These are phyloP conservation scores for Drosophila emarginata DNA, from an alignment of 2,888 invertebrate species.

Conservation along the genomic window DNA sequence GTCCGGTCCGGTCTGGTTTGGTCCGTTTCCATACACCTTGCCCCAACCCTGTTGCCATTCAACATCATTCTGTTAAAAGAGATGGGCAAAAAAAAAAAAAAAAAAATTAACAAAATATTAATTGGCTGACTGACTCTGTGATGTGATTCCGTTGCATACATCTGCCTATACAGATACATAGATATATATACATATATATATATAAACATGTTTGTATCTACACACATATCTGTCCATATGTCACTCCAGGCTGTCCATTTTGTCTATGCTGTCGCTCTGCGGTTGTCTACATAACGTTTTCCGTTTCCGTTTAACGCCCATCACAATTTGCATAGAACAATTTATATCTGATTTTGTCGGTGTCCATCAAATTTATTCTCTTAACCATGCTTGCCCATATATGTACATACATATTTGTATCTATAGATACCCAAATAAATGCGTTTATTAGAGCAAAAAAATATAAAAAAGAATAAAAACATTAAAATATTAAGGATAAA, in stretches of 20 bases:
- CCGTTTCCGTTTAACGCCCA: slow-evolving; percentile 57
- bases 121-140: slow-evolving; percentile 62
- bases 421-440: background rate
- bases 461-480: no score
- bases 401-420: background rate
- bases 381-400: background rate
- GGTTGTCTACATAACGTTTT: slow-evolving; percentile 52
- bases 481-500: no score
- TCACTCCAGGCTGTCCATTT: slow-evolving; percentile 22
- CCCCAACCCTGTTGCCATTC: background rate
- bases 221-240: background rate
- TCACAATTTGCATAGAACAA: slow-evolving; percentile 56
- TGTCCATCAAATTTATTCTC: slow-evolving; percentile 11
- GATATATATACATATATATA: background rate
- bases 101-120: slow-evolving; percentile 68
- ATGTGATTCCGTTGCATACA: slow-evolving; percentile 38
- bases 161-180: background rate
- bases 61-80: background rate
- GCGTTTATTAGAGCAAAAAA: background rate
- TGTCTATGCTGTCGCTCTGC: slow-evolving; percentile 21
- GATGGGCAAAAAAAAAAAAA: slow-evolving; percentile 14
- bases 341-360: slow-evolving; percentile 14
- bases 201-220: background rate
- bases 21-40: background rate
- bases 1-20: slow-evolving; percentile 25